Evolutionary conservation across 2,888 invertebrate genomes (phyloP).

Genomic region (Odontocerum albicorne): DNA sequence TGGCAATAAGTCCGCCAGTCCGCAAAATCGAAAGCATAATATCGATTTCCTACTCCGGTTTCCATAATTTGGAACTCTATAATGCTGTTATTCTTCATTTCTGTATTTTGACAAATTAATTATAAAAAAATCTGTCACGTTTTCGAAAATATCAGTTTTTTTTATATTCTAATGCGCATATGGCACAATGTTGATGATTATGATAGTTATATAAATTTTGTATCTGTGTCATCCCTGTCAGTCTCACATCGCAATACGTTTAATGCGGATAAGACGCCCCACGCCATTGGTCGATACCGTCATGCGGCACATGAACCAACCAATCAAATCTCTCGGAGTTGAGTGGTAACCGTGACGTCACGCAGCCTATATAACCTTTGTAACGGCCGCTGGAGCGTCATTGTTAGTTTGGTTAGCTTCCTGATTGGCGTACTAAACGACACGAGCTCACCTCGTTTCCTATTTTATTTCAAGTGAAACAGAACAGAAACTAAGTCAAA

Average conservation of each 20-base stretch:
- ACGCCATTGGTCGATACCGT: constrained; percentile 8
- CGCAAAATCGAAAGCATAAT: no score
- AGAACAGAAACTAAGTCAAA: constrained; percentile 53
- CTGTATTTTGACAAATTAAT: no score
- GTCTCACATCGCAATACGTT: neutral
- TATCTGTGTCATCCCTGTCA: neutral
- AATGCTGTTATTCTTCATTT: no score
- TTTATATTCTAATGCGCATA: no score
- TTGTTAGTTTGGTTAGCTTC: constrained; percentile 70
- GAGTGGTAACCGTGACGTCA: constrained; percentile 57
- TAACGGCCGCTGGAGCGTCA: constrained; percentile 51
- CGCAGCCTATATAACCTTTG: constrained; percentile 59
- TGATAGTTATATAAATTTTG: neutral
- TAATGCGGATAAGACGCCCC: constrained; percentile 13
- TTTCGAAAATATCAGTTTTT: no score
- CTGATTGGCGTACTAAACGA: constrained; percentile 54
- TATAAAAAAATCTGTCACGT: no score
- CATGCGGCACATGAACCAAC: constrained; percentile 39
- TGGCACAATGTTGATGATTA: no score
- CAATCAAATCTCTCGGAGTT: constrained; percentile 50
- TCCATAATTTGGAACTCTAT: no score
- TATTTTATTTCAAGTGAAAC: constrained; percentile 50
- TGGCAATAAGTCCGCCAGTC: no score
- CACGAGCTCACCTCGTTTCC: constrained; percentile 46
- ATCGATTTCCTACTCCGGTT: no score